A percentile compares a stretch with the other conserved stretches of the same genome.
These are phyloP conservation scores for Atractosteus spatula DNA, from an alignment of 2,113 vertebrate species.

Conservation along the genomic window DNA sequence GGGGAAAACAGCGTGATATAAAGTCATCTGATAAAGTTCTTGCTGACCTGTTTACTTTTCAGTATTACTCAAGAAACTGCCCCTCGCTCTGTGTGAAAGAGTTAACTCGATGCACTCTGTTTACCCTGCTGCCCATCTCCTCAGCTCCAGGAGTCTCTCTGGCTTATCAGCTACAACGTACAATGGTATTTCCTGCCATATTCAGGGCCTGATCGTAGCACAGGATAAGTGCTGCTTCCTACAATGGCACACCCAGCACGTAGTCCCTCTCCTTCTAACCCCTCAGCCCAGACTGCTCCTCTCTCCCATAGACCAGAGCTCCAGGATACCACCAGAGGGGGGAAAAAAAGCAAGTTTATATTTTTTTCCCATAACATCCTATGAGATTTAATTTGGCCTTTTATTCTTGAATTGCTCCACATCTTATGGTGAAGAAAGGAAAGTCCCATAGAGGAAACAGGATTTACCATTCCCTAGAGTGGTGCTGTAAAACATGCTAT, in stretches of 20 bases:
- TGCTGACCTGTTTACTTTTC: too few species aligned
- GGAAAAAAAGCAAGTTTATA: too few species aligned
- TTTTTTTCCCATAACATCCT: too few species aligned
- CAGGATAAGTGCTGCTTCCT: constrained; percentile 70
- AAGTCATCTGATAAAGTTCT: too few species aligned
- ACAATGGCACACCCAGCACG: constrained; percentile 51
- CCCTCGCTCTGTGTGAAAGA: neutral
- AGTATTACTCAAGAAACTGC: neutral
- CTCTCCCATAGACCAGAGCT: neutral
- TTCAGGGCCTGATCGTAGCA: constrained; percentile 57
- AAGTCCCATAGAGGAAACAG: too few species aligned
- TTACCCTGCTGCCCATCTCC: constrained; percentile 31
- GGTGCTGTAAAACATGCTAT: too few species aligned
- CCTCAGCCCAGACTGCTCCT: neutral
- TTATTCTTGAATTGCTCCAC: too few species aligned
- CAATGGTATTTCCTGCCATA: constrained; percentile 64
- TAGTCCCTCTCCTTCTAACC: constrained; percentile 20
- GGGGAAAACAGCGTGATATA: too few species aligned
- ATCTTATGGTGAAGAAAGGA: too few species aligned
- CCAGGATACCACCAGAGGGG: too few species aligned
- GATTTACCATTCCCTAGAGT: too few species aligned
- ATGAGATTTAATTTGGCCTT: too few species aligned
- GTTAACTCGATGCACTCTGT: constrained; percentile 26
- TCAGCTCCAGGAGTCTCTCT: constrained; percentile 35
- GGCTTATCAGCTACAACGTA: constrained; percentile 58